Evolutionary conservation across 2,113 vertebrate genomes (phyloP), one percentile per base, ranked within the genome.

Genomic region (Tautogolabrus adspersus): DNA sequence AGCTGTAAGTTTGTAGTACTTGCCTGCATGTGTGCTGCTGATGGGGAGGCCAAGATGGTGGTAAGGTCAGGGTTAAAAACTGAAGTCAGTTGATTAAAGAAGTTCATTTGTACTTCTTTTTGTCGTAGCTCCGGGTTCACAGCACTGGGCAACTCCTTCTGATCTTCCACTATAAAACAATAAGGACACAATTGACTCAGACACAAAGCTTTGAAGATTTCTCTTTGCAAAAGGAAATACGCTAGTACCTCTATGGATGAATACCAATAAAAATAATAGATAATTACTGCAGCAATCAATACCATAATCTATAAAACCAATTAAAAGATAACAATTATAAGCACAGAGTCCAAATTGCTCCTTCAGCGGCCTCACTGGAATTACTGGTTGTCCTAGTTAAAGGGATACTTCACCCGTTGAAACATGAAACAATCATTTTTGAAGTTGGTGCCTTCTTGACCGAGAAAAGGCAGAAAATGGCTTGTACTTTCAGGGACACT

Each of bases 61-160:
- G 95, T 94, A 60, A 96, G 93, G 91, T 97, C 95, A 42, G 97
- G 98, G 89, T 98, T 98, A 87, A 99, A 99, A 82, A 99, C 97
- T 12, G 97, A 98, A 10, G 96, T 99, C 90, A 99, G 44, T 69
- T 99, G 98, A 90, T 98, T 99, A 84, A 98, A 95, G 91, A 99
- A 99, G 90, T 99, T 98, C 97, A 99, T 98, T 87, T 99, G 97
- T 8, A 99, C 98, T 92, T 99, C 98, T 82, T 98, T 99, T 79
- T 99, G 97, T 66, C 96, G 94, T 77, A 98, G 94, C 69, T 99
- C 98, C 0, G 97, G 97, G 87, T 96, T 99, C 82, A 98, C 95
- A 0, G 96, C 95, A 26, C 96, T 96, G 61, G 96, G 95, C 76
- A 96, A 64, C 72, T 99, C 98, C 87, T 99, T 99, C 93, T 99